Evolutionary conservation across 2,888 invertebrate genomes (phyloP).

Genomic region (Dolomedes plantarius): DNA sequence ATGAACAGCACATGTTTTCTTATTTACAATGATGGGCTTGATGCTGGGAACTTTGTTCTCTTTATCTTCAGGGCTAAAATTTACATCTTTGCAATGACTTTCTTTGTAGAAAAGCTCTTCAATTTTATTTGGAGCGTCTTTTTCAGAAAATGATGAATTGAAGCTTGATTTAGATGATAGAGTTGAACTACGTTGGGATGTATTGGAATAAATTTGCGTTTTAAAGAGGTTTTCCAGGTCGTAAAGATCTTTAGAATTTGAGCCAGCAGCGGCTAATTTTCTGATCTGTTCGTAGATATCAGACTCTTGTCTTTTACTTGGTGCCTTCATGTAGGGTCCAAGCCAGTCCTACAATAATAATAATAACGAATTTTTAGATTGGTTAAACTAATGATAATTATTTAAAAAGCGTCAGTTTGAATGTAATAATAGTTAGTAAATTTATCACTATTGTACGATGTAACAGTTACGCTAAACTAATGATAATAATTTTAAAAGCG

Average conservation of each 20-base stretch:
- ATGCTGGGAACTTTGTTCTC: constrained; percentile 44
- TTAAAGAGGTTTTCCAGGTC: constrained; percentile 47
- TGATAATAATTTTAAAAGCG: too few relatives aligned
- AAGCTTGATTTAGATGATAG: constrained; percentile 10
- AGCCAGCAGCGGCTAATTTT: constrained; percentile 29
- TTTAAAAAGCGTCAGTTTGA: too few relatives aligned
- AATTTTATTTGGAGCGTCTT: constrained; percentile 25
- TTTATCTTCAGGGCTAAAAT: constrained; percentile 40
- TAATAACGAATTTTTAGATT: neutral
- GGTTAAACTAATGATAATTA: too few relatives aligned
- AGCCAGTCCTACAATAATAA: constrained; percentile 59
- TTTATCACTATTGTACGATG: too few relatives aligned
- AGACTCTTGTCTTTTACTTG: constrained; percentile 31
- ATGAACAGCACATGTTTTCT: constrained; percentile 49
- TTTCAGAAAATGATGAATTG: neutral
- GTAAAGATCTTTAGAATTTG: constrained; percentile 40
- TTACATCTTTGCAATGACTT: constrained; percentile 57
- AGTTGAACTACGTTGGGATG: neutral
- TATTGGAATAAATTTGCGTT: constrained; percentile 25
- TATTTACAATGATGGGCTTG: constrained; percentile 45
- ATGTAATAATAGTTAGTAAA: too few relatives aligned
- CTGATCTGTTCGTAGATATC: constrained; percentile 57
- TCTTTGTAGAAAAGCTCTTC: constrained; percentile 58
- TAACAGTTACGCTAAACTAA: too few relatives aligned
- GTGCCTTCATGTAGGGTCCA: constrained; percentile 54